Evolutionary conservation across 1,140 invertebrate species (phyloP), one percentile per base, ranked within the genome.

Genomic region (Myzus persicae): DNA sequence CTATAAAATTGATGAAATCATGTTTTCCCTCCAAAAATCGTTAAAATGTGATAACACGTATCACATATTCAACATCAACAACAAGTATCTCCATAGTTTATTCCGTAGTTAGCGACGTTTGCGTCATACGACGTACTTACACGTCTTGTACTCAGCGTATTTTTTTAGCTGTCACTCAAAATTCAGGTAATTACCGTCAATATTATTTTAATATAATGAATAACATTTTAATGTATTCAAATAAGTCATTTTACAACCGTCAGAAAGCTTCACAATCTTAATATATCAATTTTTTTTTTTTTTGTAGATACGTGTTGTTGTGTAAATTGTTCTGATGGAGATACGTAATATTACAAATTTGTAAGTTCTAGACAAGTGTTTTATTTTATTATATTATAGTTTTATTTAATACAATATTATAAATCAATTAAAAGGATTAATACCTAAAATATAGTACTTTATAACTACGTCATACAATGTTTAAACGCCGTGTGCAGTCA

Each of bases 1-100:
- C 40, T 42, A 20, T 44, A 5, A 85, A 20, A 42, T 85, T 85
- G 20, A 46, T 85, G 40, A 85, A 44, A 85, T 24, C 84, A 85
- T 11, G 84, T 2, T 85, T 87, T 87, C 26, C 42, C 42, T 87
- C 84, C 84, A 87, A 87, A 87, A 87, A 87, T 87, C 42, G 42
- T 87, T 87, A 87, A 87, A 87, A 87, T 87, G 24, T 87, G 44
- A n/a, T n/a, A 46, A 31, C 85, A 46, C 24, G 42, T n/a, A n/a
- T n/a, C n/a, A n/a, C n/a, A n/a, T n/a, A n/a, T n/a, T n/a, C n/a
- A 87, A 46, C 85, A 87, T 87, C 40, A 87, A 87, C 40, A 87
- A 87, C 85, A 87, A 20, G 42, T 87, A 87, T 87, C 85, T 46
- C 85, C 42, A 46, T 44, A 26, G 26, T 87, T 26, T 44, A 87